Conservation (phyloP, 2,888 invertebrate genomes). For the Tholera decimalis region DNA sequence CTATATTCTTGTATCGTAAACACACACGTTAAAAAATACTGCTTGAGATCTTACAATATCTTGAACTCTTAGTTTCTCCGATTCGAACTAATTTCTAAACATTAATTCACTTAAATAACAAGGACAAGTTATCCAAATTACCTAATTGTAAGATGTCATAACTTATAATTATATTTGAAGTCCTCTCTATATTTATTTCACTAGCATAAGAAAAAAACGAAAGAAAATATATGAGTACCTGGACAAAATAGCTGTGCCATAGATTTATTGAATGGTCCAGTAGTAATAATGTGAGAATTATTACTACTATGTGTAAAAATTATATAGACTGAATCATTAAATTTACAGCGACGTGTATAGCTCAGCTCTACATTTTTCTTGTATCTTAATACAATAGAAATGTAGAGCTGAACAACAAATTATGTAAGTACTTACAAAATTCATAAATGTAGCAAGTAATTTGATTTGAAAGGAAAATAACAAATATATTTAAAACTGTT, state of each 20-base stretch:
- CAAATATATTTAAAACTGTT: conserved; percentile 2
- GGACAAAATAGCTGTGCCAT: not conserved
- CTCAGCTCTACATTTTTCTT: too few relatives aligned
- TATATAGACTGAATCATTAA: conserved; percentile 14
- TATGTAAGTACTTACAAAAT: not conserved
- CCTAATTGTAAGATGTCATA: not conserved
- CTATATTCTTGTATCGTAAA: conserved; percentile 30
- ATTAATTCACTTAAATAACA: conserved; percentile 7
- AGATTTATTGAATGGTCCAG: too few relatives aligned
- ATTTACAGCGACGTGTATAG: not conserved
- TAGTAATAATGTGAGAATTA: too few relatives aligned
- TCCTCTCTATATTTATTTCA: not conserved
- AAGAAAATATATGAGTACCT: conserved; percentile 8
- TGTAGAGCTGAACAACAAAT: not conserved
- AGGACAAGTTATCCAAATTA: conserved; percentile 35
- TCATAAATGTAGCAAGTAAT: too few relatives aligned
- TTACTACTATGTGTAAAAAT: not conserved
- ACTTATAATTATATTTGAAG: conserved; percentile 8
- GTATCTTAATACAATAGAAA: not conserved
- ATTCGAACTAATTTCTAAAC: conserved; percentile 12
- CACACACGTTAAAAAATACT: conserved; percentile 42
- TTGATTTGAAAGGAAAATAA: not conserved
- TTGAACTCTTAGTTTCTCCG: conserved; percentile 26
- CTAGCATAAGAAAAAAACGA: conserved; percentile 1
- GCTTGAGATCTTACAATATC: conserved; percentile 48